Percentiles rank a stretch among this genome's conserved stretches.
These are phyloP conservation scores for Eleutherodactylus coqui DNA, from an alignment of 2,797 vertebrate species.

Conservation along the genomic window DNA sequence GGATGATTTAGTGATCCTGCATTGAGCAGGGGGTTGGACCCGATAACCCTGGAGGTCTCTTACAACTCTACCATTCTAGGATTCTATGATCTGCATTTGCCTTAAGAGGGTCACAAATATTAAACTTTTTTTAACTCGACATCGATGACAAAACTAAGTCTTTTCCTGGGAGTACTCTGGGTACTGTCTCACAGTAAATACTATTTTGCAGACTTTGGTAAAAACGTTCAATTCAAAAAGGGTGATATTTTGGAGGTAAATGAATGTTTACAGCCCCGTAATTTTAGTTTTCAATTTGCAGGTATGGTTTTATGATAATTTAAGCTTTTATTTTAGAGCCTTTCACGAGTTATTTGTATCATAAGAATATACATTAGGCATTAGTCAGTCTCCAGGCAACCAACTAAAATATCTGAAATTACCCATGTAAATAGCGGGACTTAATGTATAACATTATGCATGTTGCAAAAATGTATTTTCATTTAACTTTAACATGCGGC, in stretches of 20 bases:
- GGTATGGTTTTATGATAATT: conserved; percentile 14
- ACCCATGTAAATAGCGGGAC: conserved; percentile 1
- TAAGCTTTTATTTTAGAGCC: conserved; percentile 10
- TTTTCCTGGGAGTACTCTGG: not conserved
- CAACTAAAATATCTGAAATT: conserved; percentile 13
- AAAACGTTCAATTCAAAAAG: not conserved
- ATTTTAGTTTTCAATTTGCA: conserved; percentile 22
- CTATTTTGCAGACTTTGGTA: not conserved
- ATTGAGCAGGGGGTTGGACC: no score
- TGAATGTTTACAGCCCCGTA: conserved; percentile 5
- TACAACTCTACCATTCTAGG: no score
- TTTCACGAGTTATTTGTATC: not conserved
- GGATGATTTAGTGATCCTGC: no score
- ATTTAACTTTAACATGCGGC: conserved; percentile 10
- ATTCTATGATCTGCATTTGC: no score
- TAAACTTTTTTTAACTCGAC: not conserved
- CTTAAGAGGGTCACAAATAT: not conserved
- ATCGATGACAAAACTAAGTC: not conserved
- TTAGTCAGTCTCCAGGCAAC: conserved; percentile 5
- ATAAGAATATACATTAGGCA: conserved; percentile 21
- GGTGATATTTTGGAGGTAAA: conserved; percentile 4
- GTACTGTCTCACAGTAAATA: not conserved
- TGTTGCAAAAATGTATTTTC: conserved; percentile 41
- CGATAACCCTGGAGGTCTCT: no score
- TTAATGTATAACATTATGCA: conserved; percentile 20